Conservation (phyloP, 2,888 invertebrate genomes). For the Amaurobius ferox region DNA sequence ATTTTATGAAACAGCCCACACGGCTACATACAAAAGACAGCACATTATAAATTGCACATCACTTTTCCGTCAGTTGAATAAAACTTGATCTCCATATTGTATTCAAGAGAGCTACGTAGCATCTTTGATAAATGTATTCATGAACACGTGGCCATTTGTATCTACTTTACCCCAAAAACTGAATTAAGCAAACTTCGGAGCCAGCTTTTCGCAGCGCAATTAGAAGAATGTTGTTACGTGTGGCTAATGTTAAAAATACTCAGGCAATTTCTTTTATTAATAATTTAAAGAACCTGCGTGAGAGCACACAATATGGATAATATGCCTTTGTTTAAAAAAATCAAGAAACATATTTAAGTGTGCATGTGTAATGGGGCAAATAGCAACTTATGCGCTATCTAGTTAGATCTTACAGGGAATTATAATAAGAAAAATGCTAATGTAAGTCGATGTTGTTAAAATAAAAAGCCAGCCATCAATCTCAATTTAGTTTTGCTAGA, state of each 20-base stretch:
- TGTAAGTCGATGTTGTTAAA: no score
- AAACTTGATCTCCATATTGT: background rate
- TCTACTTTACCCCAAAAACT: background rate
- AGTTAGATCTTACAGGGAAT: no score
- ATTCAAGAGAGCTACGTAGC: background rate
- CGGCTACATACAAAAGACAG: no score
- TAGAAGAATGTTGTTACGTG: constrained; percentile 18
- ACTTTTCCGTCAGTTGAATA: no score
- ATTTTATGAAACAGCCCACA: no score
- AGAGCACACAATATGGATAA: background rate
- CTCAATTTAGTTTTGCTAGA: no score
- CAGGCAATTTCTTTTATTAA: constrained; percentile 23
- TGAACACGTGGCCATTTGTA: constrained; percentile 20
- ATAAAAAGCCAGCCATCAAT: no score
- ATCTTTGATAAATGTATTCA: constrained; percentile 24
- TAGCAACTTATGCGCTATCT: no score
- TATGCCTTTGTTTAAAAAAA: background rate
- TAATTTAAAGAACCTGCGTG: constrained; percentile 12
- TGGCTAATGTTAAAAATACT: background rate
- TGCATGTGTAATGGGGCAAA: no score
- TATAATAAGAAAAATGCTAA: no score
- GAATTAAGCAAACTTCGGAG: background rate
- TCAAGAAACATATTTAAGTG: no score
- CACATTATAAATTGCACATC: no score
- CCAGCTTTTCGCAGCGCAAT: constrained; percentile 10